Evolutionary conservation across 2,797 vertebrate species (phyloP).

Genomic region (Hirundo rustica): DNA sequence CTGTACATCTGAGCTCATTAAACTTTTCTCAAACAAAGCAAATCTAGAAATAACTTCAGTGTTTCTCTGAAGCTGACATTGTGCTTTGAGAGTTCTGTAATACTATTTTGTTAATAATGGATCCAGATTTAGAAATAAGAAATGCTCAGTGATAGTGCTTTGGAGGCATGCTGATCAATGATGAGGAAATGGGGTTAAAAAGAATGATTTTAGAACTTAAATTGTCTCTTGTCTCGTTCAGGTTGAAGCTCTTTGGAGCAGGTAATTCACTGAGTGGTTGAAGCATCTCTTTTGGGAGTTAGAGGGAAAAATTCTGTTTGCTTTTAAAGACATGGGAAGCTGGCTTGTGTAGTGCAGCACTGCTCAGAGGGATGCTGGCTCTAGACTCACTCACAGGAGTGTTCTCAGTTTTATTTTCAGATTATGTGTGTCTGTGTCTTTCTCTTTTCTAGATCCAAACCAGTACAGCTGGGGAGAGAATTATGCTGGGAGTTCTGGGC

Average conservation of each 20-base stretch:
- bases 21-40: not conserved
- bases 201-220: not conserved
- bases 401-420: slow-evolving; percentile 45
- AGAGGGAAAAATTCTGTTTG: not conserved
- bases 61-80: not conserved
- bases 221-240: not conserved
- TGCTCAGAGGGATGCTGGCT: slow-evolving; percentile 15
- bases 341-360: slow-evolving; percentile 9
- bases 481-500: slow-evolving; percentile 94
- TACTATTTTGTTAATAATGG: not conserved
- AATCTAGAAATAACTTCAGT: not conserved
- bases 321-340: not conserved
- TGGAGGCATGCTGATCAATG: not conserved
- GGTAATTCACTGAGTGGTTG: not conserved
- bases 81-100: not conserved
- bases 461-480: slow-evolving; percentile 99
- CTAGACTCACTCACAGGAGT: not conserved
- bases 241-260: not conserved
- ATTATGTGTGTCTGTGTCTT: slow-evolving; percentile 42
- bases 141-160: not conserved
- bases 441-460: slow-evolving; percentile 87
- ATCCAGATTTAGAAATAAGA: not conserved
- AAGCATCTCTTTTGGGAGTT: not conserved
- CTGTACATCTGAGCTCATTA: not conserved
- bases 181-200: not conserved